Evolutionary conservation across 2,113 vertebrate genomes (phyloP), one percentile per base, ranked within the genome.

Genomic region (Argyrosomus japonicus): DNA sequence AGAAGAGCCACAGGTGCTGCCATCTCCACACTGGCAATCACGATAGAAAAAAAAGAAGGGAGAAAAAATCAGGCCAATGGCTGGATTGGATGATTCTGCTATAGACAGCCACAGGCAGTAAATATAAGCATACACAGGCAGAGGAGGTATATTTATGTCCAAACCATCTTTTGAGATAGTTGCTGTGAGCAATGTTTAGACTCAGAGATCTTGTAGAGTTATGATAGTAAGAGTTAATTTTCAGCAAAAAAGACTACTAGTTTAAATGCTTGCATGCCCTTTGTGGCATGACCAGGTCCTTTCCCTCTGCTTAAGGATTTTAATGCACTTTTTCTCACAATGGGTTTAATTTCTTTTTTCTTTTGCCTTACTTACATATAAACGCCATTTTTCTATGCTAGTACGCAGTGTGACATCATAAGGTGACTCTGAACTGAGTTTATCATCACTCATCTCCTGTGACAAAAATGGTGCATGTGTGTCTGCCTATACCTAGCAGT

Each of bases 1-100:
- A 76, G 77, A 64, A 77, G 73, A 90, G 83, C 84, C 69, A 92
- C 89, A 91, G 88, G 91, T 92, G 87, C 77, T 81, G 72, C 54
- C 63, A 69, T 81, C 68, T 65, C 60, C 70, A 77, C 40, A 53
- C 53, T 50, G 65, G 69, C 68, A 80, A 78, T 77, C 70, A 60
- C n/a, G 54, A 25, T 25, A 36, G 29, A 10, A 82, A 58, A 78
- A 70, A 75, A 3, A 11, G 3, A n/a, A 19, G 17, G 13, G n/a
- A 11, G 3, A 10, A 27, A 27, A 53, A 78, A 62, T 27, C 60
- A 56, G 68, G 40, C 19, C 15, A 65, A 9, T 61, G 50, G 13
- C n/a, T 78, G 15, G 5, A 1, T 25, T 50, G 12, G 6, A 51
- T 63, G 48, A 23, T 60, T 85, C 36, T 68, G 61, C 47, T n/a